Evolutionary conservation across 2,113 vertebrate species (phyloP).

Genomic region (Cebidichthys violaceus): DNA sequence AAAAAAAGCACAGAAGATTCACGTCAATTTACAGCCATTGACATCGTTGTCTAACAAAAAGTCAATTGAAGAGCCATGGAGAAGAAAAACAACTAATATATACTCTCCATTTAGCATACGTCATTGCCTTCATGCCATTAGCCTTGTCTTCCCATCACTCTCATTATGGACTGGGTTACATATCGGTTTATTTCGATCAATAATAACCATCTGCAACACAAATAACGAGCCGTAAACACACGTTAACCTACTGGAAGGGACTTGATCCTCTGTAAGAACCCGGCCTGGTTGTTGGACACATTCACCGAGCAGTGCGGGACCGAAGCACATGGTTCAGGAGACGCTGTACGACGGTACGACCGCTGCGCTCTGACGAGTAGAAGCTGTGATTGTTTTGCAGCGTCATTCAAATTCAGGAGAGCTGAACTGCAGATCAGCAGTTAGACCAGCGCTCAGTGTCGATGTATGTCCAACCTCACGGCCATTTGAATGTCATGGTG

Average conservation of each 20-base stretch:
- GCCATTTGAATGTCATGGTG: constrained; percentile 47
- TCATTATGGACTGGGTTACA: neutral
- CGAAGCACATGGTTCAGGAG: neutral
- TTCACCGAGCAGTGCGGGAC: neutral
- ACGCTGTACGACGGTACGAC: neutral
- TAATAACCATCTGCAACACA: neutral
- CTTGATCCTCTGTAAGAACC: neutral
- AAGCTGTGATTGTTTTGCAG: constrained; percentile 6
- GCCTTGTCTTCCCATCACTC: neutral
- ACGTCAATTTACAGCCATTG: too few species aligned
- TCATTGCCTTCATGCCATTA: neutral
- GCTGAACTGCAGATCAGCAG: constrained; percentile 25
- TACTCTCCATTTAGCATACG: neutral
- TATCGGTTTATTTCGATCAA: neutral
- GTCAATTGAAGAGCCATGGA: neutral
- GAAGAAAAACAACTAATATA: neutral
- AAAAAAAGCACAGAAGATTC: neutral
- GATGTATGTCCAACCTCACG: constrained; percentile 12
- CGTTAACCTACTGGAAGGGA: neutral
- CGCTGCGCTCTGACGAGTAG: neutral
- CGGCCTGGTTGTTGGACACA: neutral
- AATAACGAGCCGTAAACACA: neutral
- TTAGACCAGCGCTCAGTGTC: constrained; percentile 10
- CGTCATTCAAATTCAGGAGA: constrained; percentile 12
- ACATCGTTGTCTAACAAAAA: neutral